These are phyloP conservation scores for Nyctereutes procyonoides DNA, from an alignment of 2,113 vertebrate species.

Conservation along the genomic window DNA sequence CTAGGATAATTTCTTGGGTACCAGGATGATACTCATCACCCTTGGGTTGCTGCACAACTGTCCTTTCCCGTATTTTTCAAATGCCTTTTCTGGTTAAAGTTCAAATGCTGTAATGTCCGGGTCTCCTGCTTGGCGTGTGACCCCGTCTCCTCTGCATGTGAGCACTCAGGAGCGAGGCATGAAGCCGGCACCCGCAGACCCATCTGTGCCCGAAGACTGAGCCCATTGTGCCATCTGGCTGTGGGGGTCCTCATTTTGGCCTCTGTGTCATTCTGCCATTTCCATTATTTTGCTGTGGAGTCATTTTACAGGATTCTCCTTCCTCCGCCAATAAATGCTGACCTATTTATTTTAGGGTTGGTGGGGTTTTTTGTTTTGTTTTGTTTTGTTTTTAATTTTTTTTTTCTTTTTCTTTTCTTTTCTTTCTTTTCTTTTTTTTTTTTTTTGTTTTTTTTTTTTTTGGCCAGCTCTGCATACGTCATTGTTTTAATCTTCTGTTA, in stretches of 20 bases:
- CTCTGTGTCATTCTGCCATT: too few species aligned
- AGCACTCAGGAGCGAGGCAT: not conserved
- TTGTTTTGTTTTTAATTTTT: not conserved
- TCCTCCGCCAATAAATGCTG: not conserved
- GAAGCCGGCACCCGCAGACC: accelerated
- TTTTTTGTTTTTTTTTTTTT: not conserved
- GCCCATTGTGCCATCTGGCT: not conserved
- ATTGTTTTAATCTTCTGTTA: conserved; percentile 27
- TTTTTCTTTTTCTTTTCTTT: not conserved
- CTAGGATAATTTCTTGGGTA: not conserved
- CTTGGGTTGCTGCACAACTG: not conserved
- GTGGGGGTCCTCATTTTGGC: not conserved
- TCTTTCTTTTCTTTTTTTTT: not conserved
- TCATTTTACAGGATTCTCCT: not conserved
- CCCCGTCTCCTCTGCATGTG: not conserved
- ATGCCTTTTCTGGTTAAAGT: not conserved
- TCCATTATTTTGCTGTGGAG: not conserved
- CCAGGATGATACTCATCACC: not conserved
- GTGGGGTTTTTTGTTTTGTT: not conserved
- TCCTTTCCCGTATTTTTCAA: not conserved
- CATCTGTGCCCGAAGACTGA: not conserved
- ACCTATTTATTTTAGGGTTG: not conserved
- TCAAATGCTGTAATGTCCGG: too few species aligned
- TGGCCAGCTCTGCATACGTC: not conserved
- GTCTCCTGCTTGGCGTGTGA: not conserved